A percentile compares a stretch with the other conserved stretches of the same genome.
These are phyloP conservation scores for Microctenopoma steveboyesi DNA, from an alignment of 2,797 vertebrate species.

Conservation along the genomic window DNA sequence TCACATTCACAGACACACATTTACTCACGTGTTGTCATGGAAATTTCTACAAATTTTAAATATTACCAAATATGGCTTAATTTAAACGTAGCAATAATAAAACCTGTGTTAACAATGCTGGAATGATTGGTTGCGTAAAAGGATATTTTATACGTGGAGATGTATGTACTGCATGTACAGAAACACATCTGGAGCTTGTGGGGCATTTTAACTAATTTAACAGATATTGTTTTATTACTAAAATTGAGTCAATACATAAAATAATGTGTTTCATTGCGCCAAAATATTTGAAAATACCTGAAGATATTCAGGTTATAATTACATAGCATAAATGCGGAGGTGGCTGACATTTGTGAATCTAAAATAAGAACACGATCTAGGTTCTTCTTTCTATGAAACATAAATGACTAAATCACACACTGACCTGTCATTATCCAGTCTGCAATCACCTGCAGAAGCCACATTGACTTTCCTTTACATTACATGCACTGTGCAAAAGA, in stretches of 20 bases:
- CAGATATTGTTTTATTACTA: too few relatives aligned
- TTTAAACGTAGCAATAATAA: background rate
- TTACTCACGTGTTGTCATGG: conserved; percentile 37
- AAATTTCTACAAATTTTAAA: conserved; percentile 6
- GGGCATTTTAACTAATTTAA: background rate
- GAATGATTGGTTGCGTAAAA: too few relatives aligned
- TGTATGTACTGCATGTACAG: background rate
- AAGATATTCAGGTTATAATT: background rate
- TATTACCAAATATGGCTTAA: background rate
- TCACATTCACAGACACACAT: conserved; percentile 78
- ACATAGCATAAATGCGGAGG: background rate
- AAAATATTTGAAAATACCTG: background rate
- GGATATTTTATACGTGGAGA: background rate
- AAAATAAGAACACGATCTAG: background rate
- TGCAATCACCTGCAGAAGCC: background rate
- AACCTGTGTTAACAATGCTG: too few relatives aligned
- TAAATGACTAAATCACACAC: background rate
- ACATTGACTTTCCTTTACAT: background rate
- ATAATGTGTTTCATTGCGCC: too few relatives aligned
- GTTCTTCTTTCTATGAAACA: background rate
- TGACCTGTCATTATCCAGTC: background rate
- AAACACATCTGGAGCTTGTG: background rate
- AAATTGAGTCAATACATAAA: too few relatives aligned
- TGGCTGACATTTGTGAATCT: background rate
- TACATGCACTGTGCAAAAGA: background rate